Conservation (phyloP, 2,888 invertebrate species). For the Phyto melanocephala region DNA sequence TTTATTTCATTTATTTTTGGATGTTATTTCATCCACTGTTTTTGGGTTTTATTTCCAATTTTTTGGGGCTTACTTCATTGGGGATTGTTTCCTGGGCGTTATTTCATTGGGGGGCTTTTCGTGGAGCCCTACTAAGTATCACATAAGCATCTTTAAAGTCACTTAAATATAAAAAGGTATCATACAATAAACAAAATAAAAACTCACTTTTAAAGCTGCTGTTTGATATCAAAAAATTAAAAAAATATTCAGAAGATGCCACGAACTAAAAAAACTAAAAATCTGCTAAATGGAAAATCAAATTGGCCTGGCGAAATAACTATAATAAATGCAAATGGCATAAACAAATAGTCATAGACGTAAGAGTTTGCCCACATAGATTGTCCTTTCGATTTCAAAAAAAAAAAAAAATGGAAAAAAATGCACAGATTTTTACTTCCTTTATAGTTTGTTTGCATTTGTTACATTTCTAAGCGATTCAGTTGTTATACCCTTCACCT, state of each 20-base stretch:
- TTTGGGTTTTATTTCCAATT: too few species aligned
- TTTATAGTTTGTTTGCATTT: slow-evolving; percentile 2
- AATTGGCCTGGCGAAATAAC: not conserved
- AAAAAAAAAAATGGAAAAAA: not conserved
- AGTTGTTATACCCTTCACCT: too few species aligned
- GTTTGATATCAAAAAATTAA: slow-evolving; percentile 14
- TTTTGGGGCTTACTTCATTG: too few species aligned
- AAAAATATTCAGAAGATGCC: not conserved
- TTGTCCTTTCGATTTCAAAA: slow-evolving; percentile 1
- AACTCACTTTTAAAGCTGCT: not conserved
- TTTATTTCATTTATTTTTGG: too few species aligned
- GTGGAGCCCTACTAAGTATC: too few species aligned
- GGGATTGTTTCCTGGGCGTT: too few species aligned
- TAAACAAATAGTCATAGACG: not conserved
- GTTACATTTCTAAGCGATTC: too few species aligned
- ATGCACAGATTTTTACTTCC: slow-evolving; percentile 28
- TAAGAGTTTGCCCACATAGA: not conserved
- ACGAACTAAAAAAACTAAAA: not conserved
- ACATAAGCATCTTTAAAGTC: slow-evolving; percentile 1
- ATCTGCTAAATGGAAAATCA: not conserved
- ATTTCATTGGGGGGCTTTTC: too few species aligned
- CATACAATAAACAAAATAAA: not conserved
- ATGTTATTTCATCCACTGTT: too few species aligned
- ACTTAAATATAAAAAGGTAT: slow-evolving; percentile 9
- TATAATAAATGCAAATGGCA: not conserved